Base-by-base conservation (phyloP, 2,113 vertebrate genomes). In the Callopanchax toddi region DNA sequence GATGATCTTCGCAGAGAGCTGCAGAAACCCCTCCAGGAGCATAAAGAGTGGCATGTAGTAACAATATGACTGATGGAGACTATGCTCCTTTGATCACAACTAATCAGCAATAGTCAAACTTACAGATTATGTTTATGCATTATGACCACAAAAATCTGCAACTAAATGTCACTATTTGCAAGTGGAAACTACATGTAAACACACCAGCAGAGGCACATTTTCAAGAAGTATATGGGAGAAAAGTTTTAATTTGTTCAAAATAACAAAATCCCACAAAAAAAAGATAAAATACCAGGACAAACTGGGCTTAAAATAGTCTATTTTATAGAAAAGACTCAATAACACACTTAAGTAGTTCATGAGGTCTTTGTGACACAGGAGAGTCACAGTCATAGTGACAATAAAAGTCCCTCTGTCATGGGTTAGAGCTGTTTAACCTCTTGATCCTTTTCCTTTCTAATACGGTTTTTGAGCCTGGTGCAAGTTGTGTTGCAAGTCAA, bases 391-490 rank as follows among this genome's bases (percentile, higher is more conserved):
- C 84, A 77, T 18, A 44, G 55, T 70, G 66, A 86, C 83, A 88
- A 86, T 82, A 72, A 78, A 78, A 76, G 77, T 60, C 36, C 54
- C 57, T 65, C 81, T 62, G 75, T 82, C 75, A 58, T 60, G 71
- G 69, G 76, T 81, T 80, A 29, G 65, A 87, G 67, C 66, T 40
- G 62, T 86, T 89, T 85, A 83, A 87, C 87, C 83, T 89, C 81
- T 78, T 81, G 76, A 86, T 82, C 76, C 63, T 70, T 53, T 62
- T 36, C 46, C 48, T 21, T 39, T 64, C 60, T 78, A 54, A 70
- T 67, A 74, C 59, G 64, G 40, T 57, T 72, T 76, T 58, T 51
- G 36, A 63, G 60, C 54, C 65, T 56, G 26, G 13, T 11, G n/a
- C 56, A 43, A 34, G 42, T 64, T 68, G 15, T 62, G 23, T 13